Evolutionary conservation across 2,888 invertebrate species (phyloP).

Genomic region (Frankliniella fusca): DNA sequence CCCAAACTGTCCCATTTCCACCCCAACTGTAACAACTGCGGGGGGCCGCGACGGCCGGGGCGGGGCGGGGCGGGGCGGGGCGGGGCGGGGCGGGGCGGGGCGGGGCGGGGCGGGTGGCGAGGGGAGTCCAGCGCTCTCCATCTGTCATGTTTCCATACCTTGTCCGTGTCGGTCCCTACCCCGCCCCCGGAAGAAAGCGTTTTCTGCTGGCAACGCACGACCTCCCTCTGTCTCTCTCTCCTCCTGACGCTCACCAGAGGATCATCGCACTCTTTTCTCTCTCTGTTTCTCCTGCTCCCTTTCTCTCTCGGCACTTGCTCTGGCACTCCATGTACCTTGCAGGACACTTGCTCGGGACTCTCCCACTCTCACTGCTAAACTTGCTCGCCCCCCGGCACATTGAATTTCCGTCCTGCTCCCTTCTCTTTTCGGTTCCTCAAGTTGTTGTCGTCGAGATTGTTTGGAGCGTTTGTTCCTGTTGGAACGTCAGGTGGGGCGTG

Average conservation of each 20-base stretch:
- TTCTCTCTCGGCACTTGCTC: neutral
- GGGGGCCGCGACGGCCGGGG: neutral
- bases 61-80: neutral
- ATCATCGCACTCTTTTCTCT: too few relatives aligned
- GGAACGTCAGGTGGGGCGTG: neutral
- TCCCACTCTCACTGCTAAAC: neutral
- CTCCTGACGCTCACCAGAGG: too few relatives aligned
- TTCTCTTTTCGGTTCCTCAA: too few relatives aligned
- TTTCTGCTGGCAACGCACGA: neutral
- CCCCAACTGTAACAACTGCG: neutral
- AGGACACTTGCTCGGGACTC: neutral
- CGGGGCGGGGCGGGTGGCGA: neutral
- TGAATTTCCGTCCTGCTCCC: too few relatives aligned
- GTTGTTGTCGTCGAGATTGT: neutral
- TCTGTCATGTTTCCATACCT: conserved; percentile 18
- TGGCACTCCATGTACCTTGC: too few relatives aligned
- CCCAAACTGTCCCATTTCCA: conserved; percentile 24
- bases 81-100: neutral
- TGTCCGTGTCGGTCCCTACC: neutral
- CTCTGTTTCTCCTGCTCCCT: neutral
- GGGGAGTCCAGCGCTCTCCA: neutral
- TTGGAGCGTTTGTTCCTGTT: neutral
- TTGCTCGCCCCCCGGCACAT: neutral
- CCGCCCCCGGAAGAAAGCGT: neutral
- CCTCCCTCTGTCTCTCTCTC: neutral